Base-by-base conservation (phyloP, 2,888 invertebrate species). In the Sinelater perroti region DNA sequence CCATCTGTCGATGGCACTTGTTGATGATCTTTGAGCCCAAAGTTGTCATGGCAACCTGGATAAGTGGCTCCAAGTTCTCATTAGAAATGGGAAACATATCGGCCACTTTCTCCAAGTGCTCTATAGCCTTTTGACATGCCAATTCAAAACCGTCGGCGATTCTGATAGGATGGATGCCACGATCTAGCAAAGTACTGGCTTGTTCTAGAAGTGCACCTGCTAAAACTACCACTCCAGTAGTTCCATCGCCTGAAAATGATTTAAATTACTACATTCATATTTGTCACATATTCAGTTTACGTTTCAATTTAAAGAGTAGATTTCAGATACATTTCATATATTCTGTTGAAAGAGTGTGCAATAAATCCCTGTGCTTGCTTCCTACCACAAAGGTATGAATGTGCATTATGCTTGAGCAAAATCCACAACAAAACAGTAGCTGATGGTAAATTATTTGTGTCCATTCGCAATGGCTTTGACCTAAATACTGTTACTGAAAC, bases 111-210 rank as follows among this genome's bases (percentile, higher is more conserved):
- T 97, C 95, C 62, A 99, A 80, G 74, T 95, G 91, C 28, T 88
- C 83, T 0, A 91, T 85, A 0, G 97, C 96, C 53, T 88, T 86
- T 64, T 93, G 91, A 1, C 97, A 95, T 0, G 99, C 99, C 79
- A 97, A 81, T 78, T 99, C 98, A 74, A 94, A 99, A 38, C 99
- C 99, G 80, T 99, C 99, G 3, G 99, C 97, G 68, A 99, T 95
- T 68, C 98, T 89, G 70, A 98, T 97, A 0, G 99, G 99, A 78
- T 99, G 99, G 74, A 99, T 97, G 31, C 99, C 99, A 70, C 93
- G 91, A 80, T 99, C 97, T 2, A 99, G 78, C 7, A 99, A 80
- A 62, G 86, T 83, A 68, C 96, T 93, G 0, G 99, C 97, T 77
- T 98, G 96, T 74, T 99, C 98, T 52, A 99, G 77, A 1, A 99